A percentile compares a stretch with the other conserved stretches of the same genome.
phyloP scores from a whole-genome alignment of 2,797 vertebrate species.

The Potorous gilbertii region DNA sequence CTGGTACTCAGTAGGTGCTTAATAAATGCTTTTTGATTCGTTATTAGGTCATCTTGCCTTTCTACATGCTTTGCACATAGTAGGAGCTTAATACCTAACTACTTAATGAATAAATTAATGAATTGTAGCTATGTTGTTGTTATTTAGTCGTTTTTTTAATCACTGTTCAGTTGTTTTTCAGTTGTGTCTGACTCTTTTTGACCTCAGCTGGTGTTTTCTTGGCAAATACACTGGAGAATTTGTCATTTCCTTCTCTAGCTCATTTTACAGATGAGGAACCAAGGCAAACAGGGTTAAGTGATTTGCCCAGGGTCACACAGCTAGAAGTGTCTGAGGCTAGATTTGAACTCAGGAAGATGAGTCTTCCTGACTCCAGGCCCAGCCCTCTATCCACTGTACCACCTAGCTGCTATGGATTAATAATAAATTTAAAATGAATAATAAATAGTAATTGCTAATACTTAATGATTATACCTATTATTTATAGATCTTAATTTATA shows the following conservation, averaged over 20 bases:
- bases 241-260: neutral
- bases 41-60: neutral
- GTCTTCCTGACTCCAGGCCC: neutral
- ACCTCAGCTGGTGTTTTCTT: neutral
- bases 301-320: neutral
- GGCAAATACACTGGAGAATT: neutral
- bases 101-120: neutral
- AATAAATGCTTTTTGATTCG: neutral
- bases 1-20: neutral
- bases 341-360: neutral
- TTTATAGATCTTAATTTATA: neutral
- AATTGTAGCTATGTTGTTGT: neutral
- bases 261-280: neutral
- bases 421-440: too few relatives aligned
- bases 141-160: neutral
- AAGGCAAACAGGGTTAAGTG: neutral
- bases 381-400: neutral
- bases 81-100: neutral
- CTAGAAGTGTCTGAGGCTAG: neutral
- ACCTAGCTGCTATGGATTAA: neutral
- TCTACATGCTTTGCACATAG: neutral
- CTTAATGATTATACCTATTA: neutral
- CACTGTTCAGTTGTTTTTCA: neutral
- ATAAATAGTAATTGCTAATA: neutral
- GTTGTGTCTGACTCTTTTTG: neutral